A percentile compares a stretch with the other conserved stretches of the same genome.
Conservation (phyloP, 2,888 invertebrate genomes). For the Galerucella pusilla region DNA sequence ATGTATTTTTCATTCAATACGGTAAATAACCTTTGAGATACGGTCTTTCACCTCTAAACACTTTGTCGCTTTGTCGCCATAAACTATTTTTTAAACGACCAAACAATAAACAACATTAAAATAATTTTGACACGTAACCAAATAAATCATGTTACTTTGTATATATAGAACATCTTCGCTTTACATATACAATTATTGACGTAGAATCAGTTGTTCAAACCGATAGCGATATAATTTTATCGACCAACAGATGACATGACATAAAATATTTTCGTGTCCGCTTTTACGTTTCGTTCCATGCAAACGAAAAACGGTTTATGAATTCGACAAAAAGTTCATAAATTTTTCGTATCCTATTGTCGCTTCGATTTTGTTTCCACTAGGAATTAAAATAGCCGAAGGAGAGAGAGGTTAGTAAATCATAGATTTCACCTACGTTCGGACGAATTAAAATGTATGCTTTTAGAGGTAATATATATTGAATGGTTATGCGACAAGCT, state of each 20-base stretch:
- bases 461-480: slow-evolving; percentile 10
- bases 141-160: slow-evolving; percentile 1
- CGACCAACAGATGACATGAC: slow-evolving; percentile 5
- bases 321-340: slow-evolving; percentile 21
- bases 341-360: slow-evolving; percentile 25
- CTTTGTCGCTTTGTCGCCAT: not conserved
- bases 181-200: not conserved
- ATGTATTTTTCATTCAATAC: no score
- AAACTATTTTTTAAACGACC: not conserved
- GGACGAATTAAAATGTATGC: slow-evolving; percentile 3
- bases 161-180: not conserved
- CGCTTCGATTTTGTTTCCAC: slow-evolving; percentile 18
- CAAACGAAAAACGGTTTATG: slow-evolving; percentile 4
- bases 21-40: no score
- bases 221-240: not conserved
- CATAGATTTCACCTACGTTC: slow-evolving; percentile 11
- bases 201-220: slow-evolving; percentile 1
- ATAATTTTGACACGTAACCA: not conserved
- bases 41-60: not conserved
- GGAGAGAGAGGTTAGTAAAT: slow-evolving; percentile 22
- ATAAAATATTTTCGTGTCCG: slow-evolving; percentile 5
- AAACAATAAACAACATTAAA: not conserved
- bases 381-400: slow-evolving; percentile 20
- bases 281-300: not conserved
- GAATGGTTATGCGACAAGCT: not conserved